Conservation (phyloP, 2,797 vertebrate genomes). For the Manis javanica region DNA sequence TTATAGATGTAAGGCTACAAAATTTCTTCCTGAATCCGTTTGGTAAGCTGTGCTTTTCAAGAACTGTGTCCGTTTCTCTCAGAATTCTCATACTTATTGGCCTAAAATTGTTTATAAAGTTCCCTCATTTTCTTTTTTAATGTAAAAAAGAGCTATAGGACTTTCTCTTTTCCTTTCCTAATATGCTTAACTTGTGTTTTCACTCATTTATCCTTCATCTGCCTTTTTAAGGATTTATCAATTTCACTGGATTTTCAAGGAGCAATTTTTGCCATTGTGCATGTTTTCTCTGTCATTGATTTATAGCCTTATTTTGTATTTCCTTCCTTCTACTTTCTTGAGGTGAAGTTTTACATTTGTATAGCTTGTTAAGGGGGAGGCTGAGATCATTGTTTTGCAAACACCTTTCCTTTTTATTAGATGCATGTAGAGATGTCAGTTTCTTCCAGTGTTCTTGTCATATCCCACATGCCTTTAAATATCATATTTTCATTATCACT, state of each 20-base stretch:
- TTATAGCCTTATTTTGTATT: conserved; percentile 50
- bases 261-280: neutral
- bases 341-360: conserved; percentile 20
- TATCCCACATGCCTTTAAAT: neutral
- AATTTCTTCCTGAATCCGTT: conserved; percentile 32
- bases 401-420: neutral
- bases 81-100: conserved; percentile 13
- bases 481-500: neutral
- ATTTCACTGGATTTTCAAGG: conserved; percentile 33
- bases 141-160: neutral
- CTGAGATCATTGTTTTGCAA: neutral
- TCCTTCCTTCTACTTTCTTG: conserved; percentile 18
- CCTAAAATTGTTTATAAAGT: conserved; percentile 35
- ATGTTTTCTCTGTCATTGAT: neutral
- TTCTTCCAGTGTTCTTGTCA: neutral
- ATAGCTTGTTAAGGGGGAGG: neutral
- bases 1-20: conserved; percentile 12
- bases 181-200: conserved; percentile 31
- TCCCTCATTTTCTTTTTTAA: neutral
- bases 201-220: neutral
- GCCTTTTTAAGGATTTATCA: conserved; percentile 6
- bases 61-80: neutral
- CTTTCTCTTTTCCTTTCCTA: neutral
- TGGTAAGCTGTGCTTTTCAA: conserved; percentile 32
- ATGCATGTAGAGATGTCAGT: neutral